Evolutionary conservation across 2,888 invertebrate genomes (phyloP), one percentile per base, ranked within the genome.

Genomic region (Archaeoteleia sp.): DNA sequence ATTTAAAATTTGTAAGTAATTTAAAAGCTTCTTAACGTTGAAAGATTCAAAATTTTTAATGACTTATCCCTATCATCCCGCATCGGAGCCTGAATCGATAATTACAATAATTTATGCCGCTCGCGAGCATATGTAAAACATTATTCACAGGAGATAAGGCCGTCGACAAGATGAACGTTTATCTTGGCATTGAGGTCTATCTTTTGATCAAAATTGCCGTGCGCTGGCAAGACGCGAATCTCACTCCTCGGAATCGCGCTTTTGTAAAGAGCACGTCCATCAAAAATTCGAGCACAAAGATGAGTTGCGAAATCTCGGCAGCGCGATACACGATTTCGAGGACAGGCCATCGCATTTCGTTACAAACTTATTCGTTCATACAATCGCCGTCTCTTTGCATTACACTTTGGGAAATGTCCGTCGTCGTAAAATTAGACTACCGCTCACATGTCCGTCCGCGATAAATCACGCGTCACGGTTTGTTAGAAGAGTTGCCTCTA

Each of bases 171-270:
- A 45, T 20, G 45, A 23, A 32, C 46, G 57, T 57, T 37, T 57
- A 57, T 39, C 39, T 57, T 46, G 46, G 57, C 39, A 46, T 12
- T 35, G 39, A 9, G 30, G 39, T 23, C 4, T 57, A 57, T 46
- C 57, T 57, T 55, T 46, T 46, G 57, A 57, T 57, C 57, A 25
- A 37, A 57, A 32, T 23, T 46, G 13, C 32, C 9, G n/a, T 30
- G 12, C 27, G 23, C 23, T 12, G 23, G 12, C 39, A 27, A 35
- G 35, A 27, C 34, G 25, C 14, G 15, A 39, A 57, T 46, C 32
- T 20, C 25, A 13, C 30, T n/a, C 29, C 32, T 57, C 20, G 35
- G 30, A 57, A 46, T 37, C 37, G 29, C 15, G 14, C 9, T 55
- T 45, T 37, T 27, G 37, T 29, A 29, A 37, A 53, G 34, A 25